phyloP scores from a whole-genome alignment of 2,888 invertebrate species.

The Lasioglossum leucozonium region DNA sequence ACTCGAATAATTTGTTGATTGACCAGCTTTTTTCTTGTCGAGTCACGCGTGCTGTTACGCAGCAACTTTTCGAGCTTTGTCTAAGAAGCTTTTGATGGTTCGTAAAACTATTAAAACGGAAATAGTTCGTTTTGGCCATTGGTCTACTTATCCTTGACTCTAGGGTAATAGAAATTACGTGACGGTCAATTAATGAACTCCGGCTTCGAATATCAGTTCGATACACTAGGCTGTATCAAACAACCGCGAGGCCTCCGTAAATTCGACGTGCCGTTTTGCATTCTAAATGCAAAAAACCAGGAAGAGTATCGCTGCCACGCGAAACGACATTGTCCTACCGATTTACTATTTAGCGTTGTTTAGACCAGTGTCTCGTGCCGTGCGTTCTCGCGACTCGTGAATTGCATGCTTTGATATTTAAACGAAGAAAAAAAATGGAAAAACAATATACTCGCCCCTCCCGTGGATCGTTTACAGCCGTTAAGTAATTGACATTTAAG shows the following conservation, averaged over 20 bases:
- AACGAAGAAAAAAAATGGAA: slow-evolving; percentile 20
- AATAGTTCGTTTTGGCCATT: slow-evolving; percentile 30
- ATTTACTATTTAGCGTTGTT: slow-evolving; percentile 39
- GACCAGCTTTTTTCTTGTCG: slow-evolving; percentile 39
- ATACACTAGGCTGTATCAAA: slow-evolving; percentile 16
- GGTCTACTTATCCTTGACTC: slow-evolving; percentile 12
- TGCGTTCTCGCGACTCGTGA: slow-evolving; percentile 38
- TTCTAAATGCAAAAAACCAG: slow-evolving; percentile 30
- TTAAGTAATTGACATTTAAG: slow-evolving; percentile 10
- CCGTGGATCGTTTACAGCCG: slow-evolving; percentile 27
- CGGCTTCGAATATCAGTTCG: slow-evolving; percentile 28
- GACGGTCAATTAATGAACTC: slow-evolving; percentile 60
- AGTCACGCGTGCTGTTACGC: slow-evolving; percentile 28
- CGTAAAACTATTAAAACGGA: background rate
- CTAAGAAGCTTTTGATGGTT: slow-evolving; percentile 45
- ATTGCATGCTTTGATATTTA: slow-evolving; percentile 63
- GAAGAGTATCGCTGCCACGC: slow-evolving; percentile 50
- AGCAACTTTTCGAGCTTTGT: slow-evolving; percentile 25
- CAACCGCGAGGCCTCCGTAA: slow-evolving; percentile 49
- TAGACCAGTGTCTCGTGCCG: slow-evolving; percentile 44
- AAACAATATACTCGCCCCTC: slow-evolving; percentile 35
- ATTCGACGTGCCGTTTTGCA: slow-evolving; percentile 49
- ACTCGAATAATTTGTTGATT: slow-evolving; percentile 42
- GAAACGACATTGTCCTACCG: slow-evolving; percentile 40
- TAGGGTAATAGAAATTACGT: slow-evolving; percentile 31